Evolutionary conservation across 2,797 vertebrate species (phyloP).

Genomic region (Epinephelus awoara): DNA sequence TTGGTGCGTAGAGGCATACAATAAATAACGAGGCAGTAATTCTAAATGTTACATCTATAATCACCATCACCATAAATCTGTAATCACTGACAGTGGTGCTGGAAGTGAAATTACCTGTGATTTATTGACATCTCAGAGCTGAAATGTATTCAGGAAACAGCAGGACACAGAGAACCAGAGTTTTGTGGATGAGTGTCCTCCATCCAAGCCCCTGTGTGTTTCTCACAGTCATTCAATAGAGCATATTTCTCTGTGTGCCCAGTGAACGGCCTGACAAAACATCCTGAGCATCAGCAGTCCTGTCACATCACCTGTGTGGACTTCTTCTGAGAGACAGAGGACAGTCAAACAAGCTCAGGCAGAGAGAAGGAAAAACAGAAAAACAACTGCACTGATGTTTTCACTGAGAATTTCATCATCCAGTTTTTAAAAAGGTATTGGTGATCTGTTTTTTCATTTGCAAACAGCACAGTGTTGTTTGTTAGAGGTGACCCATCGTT

Average conservation of each 20-base stretch:
- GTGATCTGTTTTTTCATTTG: no score
- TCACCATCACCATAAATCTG: neutral
- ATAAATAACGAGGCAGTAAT: no score
- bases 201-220: neutral
- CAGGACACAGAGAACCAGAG: constrained; percentile 2
- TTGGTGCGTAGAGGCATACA: no score
- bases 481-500: no score
- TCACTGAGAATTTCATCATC: no score
- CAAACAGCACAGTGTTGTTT: no score
- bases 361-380: neutral
- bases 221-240: constrained; percentile 11
- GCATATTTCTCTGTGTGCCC: constrained; percentile 10
- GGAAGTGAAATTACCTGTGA: neutral
- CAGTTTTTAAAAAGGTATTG: no score
- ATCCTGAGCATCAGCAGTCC: constrained; percentile 56
- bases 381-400: no score
- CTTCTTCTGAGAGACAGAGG: constrained; percentile 5
- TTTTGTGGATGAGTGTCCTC: neutral
- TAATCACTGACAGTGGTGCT: neutral
- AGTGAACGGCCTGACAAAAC: constrained; percentile 33
- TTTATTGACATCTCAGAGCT: neutral
- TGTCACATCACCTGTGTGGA: constrained; percentile 58
- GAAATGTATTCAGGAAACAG: neutral
- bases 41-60: no score
- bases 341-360: neutral